Base-by-base conservation (phyloP, 2,888 invertebrate genomes). In the Brachylomia viminalis region DNA sequence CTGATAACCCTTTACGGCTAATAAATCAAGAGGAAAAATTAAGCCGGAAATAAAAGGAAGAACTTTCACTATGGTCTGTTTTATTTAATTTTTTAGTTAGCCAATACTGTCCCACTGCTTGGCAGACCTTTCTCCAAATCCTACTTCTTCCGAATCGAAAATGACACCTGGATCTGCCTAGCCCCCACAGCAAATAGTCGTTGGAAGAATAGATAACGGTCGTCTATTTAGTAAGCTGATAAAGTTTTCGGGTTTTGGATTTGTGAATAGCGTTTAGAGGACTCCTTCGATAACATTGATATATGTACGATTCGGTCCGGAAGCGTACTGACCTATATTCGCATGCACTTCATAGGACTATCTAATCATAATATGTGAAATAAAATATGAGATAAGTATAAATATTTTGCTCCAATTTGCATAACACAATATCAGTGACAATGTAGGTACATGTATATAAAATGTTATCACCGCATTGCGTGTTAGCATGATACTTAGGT, bases 401-500 rank as follows among this genome's bases (percentile, higher is more conserved):
- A 49, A 59, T 78, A 69, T 78, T 72, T 56, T 79, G 59, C 38
- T 23, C 17, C 38, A 66, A 70, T 72, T 64, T 79, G 33, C 54
- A 54, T 67, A 58, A 58, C 70, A 47, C 49, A 61, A 56, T 79
- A 71, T 79, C 49, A 68, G 42, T 61, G 33, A 67, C 20, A 42
- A 27, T 33, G 17, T n/a, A n/a, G n/a, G n/a, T 17, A 61, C 45
- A 62, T 65, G 58, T 65, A 33, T 23, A 59, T 38, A 15, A 58
- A 33, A 65, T 79, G 30, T 71, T 79, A 83, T 73, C 83, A 47
- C 8, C 0, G 56, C 27, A 27, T 68, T 66, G 61, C 52, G 58
- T 70, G 69, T 66, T 69, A 47, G 6, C 33, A 23, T 45, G 45
- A 56, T 20, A 68, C n/a, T n/a, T n/a, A n/a, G n/a, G n/a, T n/a